Evolutionary conservation across 2,797 vertebrate species (phyloP).

Genomic region (Myotis daubentonii): DNA sequence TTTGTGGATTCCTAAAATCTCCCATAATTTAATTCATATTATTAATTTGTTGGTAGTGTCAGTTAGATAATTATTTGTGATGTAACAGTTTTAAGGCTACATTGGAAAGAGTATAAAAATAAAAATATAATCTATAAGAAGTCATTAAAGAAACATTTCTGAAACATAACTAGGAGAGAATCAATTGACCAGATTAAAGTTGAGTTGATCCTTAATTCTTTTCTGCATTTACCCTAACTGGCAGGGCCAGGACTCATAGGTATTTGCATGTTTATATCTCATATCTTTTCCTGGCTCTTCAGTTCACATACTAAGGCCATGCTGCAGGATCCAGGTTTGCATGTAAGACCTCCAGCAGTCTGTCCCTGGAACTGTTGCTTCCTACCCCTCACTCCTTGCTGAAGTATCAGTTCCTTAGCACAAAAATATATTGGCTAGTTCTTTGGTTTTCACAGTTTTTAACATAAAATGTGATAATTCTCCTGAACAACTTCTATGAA

Average conservation of each 20-base stretch:
- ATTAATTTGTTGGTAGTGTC: background rate
- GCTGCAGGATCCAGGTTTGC: background rate
- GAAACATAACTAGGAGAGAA: background rate
- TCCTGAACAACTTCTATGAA: background rate
- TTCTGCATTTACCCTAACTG: background rate
- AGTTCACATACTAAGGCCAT: background rate
- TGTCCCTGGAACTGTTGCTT: background rate
- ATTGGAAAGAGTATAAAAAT: background rate
- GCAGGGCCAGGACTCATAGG: background rate
- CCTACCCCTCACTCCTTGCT: background rate
- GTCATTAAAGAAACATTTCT: background rate
- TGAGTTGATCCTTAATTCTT: background rate
- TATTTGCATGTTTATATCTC: background rate
- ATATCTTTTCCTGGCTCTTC: background rate
- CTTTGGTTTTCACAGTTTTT: background rate
- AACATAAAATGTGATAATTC: background rate
- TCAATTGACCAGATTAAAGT: background rate
- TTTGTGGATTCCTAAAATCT: background rate
- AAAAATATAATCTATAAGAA: background rate
- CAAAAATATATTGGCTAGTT: background rate
- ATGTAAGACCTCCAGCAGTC: background rate
- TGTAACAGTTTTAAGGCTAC: background rate
- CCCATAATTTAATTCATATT: background rate
- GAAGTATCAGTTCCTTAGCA: background rate
- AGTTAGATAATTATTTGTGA: background rate